phyloP scores from a whole-genome alignment of 2,797 vertebrate genomes.

The Premnoplex brunnescens region DNA sequence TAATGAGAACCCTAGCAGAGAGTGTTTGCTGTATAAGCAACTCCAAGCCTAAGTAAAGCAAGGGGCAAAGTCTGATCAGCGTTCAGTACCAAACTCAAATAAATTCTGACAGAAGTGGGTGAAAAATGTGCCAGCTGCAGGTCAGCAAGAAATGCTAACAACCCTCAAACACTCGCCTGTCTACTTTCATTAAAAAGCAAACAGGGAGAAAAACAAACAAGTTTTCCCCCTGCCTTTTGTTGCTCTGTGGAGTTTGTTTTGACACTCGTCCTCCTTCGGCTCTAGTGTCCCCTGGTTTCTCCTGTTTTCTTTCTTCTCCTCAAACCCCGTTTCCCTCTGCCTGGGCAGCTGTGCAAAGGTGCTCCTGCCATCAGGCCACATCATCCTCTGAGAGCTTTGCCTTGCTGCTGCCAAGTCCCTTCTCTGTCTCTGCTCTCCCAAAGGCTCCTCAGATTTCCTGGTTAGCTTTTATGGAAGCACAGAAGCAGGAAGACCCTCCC shows the following conservation, averaged over 20 bases:
- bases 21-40: constrained; percentile 61
- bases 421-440: background rate
- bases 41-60: constrained; percentile 48
- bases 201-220: constrained; percentile 26
- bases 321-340: background rate
- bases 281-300: background rate
- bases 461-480: background rate
- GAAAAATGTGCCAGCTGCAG: constrained; percentile 57
- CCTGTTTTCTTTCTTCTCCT: background rate
- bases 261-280: background rate
- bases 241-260: background rate
- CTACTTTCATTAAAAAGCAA: constrained; percentile 57
- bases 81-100: constrained; percentile 60
- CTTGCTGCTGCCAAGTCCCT: background rate
- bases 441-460: background rate
- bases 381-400: background rate
- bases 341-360: background rate
- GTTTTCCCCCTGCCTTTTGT: constrained; percentile 19
- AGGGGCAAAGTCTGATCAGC: constrained; percentile 61
- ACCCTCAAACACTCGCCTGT: background rate
- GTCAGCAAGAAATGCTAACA: constrained; percentile 44
- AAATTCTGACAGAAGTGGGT: constrained; percentile 62
- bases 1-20: constrained; percentile 60
- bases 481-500: background rate
- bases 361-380: accelerated